Base-by-base conservation (phyloP, 2,113 vertebrate species). In the Acinonyx jubatus region DNA sequence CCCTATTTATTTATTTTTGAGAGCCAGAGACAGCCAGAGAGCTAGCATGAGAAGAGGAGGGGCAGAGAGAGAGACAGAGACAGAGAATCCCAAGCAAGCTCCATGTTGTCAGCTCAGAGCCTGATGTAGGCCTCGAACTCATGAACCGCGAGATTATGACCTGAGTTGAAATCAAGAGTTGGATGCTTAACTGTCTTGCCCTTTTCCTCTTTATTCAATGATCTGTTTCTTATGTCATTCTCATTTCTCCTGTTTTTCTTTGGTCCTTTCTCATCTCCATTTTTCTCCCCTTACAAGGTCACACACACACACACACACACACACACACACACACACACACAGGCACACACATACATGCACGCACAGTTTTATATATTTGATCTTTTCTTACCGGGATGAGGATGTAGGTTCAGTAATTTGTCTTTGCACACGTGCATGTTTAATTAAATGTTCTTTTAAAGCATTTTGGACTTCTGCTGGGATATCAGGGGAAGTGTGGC, bases 401-500 rank as follows among this genome's bases (percentile, higher is more conserved):
- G 99, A 99, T 0, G 99, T 99, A 48, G 99, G 99, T 95, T 99
- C 99, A 0, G 99, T 99, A 96, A 99, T 99, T 98, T 99, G 99
- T 92, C 99, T 99, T 98, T 99, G 99, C 98, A 99, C 99, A 50
- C 99, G 99, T 16, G 99, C 99, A 71, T 99, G 99, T 97, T 99
- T 99, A 98, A 99, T 99, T 83, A 99, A 98, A 97, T 99, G 99
- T 86, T 99, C 99, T 84, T 99, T 99, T 96, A 99, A 98, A 1
- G 99, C 99, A 0, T 99, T 99, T 96, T 99, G 99, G 87, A 99
- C 99, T 98, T 99, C 99, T 0, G 99, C 99, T 11, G 99, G 99
- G 95, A 99, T 99, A 96, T 99, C 99, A 1, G 99, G 99, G 9
- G 99, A 99, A 38, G 99, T 99, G 99, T 99, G 99, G 98, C 99